These are phyloP conservation scores for Chirona hameri DNA, from an alignment of 2,888 invertebrate genomes.

Conservation along the genomic window DNA sequence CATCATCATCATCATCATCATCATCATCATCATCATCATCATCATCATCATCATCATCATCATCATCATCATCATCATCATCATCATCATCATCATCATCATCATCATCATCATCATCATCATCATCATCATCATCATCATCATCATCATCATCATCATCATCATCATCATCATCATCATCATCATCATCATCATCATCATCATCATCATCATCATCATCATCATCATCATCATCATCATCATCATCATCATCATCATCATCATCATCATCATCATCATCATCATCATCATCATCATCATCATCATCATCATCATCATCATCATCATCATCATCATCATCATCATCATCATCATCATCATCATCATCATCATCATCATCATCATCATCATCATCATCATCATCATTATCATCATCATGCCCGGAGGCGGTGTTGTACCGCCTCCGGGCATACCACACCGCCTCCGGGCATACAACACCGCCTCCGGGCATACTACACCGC, in stretches of 20 bases:
- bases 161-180: conserved; percentile 11
- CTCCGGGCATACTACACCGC: too few relatives aligned
- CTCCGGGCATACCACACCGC: too few relatives aligned
- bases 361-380: conserved; percentile 22
- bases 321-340: conserved; percentile 22
- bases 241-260: conserved; percentile 22
- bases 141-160: conserved; percentile 22
- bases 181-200: conserved; percentile 22
- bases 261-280: conserved; percentile 22
- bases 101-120: conserved; percentile 22
- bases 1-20: too few relatives aligned
- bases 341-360: conserved; percentile 22
- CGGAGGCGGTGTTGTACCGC: too few relatives aligned
- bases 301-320: conserved; percentile 22
- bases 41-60: conserved; percentile 10
- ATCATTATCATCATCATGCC: conserved; percentile 1
- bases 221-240: conserved; percentile 22
- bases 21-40: conserved; percentile 4
- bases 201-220: conserved; percentile 22
- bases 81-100: conserved; percentile 22
- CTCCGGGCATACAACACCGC: too few relatives aligned
- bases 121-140: conserved; percentile 22
- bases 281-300: conserved; percentile 22
- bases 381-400: conserved; percentile 4
- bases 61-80: conserved; percentile 11